These are phyloP conservation scores for Diabrotica undecimpunctata DNA, from an alignment of 1,140 invertebrate species.

Conservation along the genomic window DNA sequence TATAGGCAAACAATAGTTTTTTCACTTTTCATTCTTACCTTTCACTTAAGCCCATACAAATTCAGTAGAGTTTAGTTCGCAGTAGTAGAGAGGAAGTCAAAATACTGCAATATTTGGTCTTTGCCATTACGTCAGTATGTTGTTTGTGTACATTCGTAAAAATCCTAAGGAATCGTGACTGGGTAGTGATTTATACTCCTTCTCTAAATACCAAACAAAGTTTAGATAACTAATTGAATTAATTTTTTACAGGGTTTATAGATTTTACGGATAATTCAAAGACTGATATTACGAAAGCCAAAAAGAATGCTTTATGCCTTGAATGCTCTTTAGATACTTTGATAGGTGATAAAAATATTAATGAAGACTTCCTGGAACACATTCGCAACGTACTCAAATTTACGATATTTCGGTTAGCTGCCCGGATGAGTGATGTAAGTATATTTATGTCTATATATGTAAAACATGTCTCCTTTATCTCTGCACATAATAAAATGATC, in stretches of 20 bases:
- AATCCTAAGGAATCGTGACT: no score
- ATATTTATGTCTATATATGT: no score
- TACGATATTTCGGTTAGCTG: slow-evolving; percentile 51
- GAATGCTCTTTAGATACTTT: slow-evolving; percentile 44
- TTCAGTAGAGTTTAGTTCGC: no score
- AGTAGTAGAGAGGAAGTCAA: no score
- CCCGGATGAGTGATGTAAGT: slow-evolving; percentile 52
- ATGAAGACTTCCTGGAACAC: slow-evolving; percentile 48
- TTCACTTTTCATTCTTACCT: no score
- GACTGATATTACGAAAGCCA: slow-evolving; percentile 29
- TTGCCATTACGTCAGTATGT: no score
- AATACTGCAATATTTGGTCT: no score
- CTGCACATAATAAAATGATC: no score
- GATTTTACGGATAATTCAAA: slow-evolving; percentile 32
- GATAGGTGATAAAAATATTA: slow-evolving; percentile 37
- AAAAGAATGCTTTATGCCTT: slow-evolving; percentile 36
- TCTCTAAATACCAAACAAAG: not conserved
- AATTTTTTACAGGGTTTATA: slow-evolving; percentile 27
- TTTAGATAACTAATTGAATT: not conserved
- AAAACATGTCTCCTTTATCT: slow-evolving; percentile 41
- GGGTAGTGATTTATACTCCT: no score
- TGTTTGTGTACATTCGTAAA: no score
- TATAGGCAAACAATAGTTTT: no score
- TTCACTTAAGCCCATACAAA: no score
- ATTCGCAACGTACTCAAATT: slow-evolving; percentile 49